Evolutionary conservation across 2,888 invertebrate genomes (phyloP), one percentile per base, ranked within the genome.

Genomic region (Seladonia tumulorum): DNA sequence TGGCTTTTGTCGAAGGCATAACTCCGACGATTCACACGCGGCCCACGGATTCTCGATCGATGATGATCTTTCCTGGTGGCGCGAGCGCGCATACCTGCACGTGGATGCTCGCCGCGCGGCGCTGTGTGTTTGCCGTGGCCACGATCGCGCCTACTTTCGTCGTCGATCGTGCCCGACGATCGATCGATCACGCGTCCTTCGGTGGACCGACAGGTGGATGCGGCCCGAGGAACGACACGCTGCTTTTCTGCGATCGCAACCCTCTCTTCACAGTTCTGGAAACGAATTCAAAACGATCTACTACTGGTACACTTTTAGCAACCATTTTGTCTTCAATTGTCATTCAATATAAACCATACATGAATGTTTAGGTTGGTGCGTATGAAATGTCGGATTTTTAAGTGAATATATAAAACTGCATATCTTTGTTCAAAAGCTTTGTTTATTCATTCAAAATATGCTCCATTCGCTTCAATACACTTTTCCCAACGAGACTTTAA

Each of bases 1-100:
- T 88, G 89, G 89, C 88, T 88, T 87, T 88, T 87, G 91, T 90
- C 91, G 92, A 90, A 91, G 90, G 91, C 90, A 91, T 91, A 90
- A 89, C 90, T 89, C 85, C 86, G 90, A 88, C 91, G 91, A 92
- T 93, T 94, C 93, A 93, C 94, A 94, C 94, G 93, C 93, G 92
- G 90, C 93, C 93, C 91, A 93, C 92, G 89, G 91, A 85, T 88
- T 87, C 90, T 86, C 88, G 81, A 87, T 84, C 83, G 75, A 88
- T 71, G 86, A 87, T 91, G 87, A 91, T 90, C 86, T 81, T 85
- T 89, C 42, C 80, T 70, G 72, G 79, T 81, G n/a, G 70, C 70
- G 77, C 77, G 74, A 76, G 84, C 73, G 66, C 68, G 66, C 81
- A 78, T 84, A 74, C 70, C 82, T 71, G 60, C 84, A 68, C 82